A percentile compares a stretch with the other conserved stretches of the same genome.
Conservation (phyloP, 1,140 invertebrate genomes). For the Pseudomyrmex sp. region DNA sequence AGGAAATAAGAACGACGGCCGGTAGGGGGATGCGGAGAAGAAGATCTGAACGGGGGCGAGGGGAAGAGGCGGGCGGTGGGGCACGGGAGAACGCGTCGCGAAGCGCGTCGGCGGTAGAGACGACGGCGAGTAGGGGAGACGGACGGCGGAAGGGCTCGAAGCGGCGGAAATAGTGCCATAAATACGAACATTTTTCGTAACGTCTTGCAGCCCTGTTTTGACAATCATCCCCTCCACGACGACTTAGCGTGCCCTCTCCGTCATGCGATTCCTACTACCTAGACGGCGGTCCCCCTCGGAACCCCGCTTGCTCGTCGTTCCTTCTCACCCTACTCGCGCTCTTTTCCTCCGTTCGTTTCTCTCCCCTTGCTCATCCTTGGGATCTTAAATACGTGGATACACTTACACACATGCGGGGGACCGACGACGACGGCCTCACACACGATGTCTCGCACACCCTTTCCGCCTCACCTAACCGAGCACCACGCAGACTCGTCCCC, state of each 20-base stretch:
- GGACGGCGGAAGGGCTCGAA: conserved; percentile 64
- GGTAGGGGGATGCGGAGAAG: conserved; percentile 40
- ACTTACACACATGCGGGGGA: conserved; percentile 40
- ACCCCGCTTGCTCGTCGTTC: conserved; percentile 4
- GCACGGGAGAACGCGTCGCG: conserved; percentile 58
- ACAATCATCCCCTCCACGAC: conserved; percentile 76
- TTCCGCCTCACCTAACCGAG: conserved; percentile 42
- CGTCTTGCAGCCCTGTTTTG: conserved; percentile 81
- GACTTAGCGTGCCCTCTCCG: conserved; percentile 59
- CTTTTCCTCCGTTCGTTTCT: conserved; percentile 15
- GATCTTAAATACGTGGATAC: conserved; percentile 69
- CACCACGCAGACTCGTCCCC: neutral
- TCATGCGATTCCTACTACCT: conserved; percentile 34
- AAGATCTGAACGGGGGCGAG: conserved; percentile 35
- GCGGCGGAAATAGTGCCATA: conserved; percentile 83
- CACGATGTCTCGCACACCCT: conserved; percentile 57
- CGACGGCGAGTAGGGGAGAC: conserved; percentile 25
- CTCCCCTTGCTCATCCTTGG: conserved; percentile 34
- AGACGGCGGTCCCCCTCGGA: conserved; percentile 32
- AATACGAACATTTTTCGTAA: conserved; percentile 83
- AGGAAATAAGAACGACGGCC: conserved; percentile 60
- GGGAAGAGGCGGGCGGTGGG: conserved; percentile 56
- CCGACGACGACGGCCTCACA: conserved; percentile 40
- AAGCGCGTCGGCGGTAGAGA: conserved; percentile 53
- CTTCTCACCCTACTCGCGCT: conserved; percentile 43